phyloP scores from a whole-genome alignment of 2,888 invertebrate species.

The Brachynemurus nebulosus region DNA sequence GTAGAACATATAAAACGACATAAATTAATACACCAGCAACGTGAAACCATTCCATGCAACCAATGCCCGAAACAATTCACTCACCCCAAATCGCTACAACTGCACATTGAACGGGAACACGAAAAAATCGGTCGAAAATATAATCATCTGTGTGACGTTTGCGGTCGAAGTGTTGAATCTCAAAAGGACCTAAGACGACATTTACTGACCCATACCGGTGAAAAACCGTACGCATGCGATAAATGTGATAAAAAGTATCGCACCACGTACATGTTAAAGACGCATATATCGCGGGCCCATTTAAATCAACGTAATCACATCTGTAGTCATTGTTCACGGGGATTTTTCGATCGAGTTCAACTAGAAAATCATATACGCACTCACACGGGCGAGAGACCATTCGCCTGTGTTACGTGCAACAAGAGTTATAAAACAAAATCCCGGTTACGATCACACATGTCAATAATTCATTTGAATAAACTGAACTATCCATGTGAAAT shows the following conservation, averaged over 20 bases:
- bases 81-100: neutral
- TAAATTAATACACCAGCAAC: neutral
- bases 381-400: constrained; percentile 41
- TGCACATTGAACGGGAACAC: neutral
- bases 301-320: constrained; percentile 1
- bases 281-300: neutral
- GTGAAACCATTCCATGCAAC: neutral
- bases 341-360: neutral
- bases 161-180: constrained; percentile 32
- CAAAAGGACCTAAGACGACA: constrained; percentile 15
- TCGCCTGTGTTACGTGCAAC: constrained; percentile 40
- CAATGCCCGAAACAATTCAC: neutral
- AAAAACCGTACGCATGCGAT: neutral
- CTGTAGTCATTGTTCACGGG: neutral
- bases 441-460: constrained; percentile 41
- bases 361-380: constrained; percentile 36
- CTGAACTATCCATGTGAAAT: too few relatives aligned
- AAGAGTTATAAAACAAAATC: constrained; percentile 43
- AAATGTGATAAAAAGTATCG: constrained; percentile 1
- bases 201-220: neutral
- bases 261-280: neutral
- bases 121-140: constrained; percentile 29
- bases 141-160: constrained; percentile 38
- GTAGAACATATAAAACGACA: neutral
- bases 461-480: too few relatives aligned